Evolutionary conservation across 1,140 invertebrate species (phyloP).

Genomic region (Idris sp.): DNA sequence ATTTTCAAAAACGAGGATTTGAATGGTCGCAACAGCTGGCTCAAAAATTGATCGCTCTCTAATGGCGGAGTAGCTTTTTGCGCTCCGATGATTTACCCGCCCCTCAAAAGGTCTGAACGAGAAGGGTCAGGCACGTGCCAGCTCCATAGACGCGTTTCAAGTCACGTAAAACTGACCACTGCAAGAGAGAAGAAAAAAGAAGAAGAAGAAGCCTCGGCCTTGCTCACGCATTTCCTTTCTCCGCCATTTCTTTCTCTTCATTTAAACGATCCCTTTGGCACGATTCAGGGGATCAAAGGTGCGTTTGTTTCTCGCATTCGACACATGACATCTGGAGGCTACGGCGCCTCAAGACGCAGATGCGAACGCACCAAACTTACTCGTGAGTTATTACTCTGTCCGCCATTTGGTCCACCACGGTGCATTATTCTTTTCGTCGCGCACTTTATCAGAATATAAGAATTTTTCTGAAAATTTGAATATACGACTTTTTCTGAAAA

Average conservation of each 20-base stretch:
- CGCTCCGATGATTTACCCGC: conserved; percentile 62
- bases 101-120: conserved; percentile 46
- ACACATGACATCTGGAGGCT: conserved; percentile 68
- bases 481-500: too few relatives aligned
- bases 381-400: conserved; percentile 63
- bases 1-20: conserved; percentile 51
- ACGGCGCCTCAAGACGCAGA: conserved; percentile 60
- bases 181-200: background rate
- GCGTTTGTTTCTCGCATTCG: conserved; percentile 49
- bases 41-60: conserved; percentile 60
- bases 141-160: conserved; percentile 19
- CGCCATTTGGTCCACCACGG: conserved; percentile 53
- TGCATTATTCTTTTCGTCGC: conserved; percentile 23
- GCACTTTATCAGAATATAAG: conserved; percentile 45
- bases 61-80: conserved; percentile 62
- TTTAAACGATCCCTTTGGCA: conserved; percentile 45
- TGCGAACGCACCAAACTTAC: conserved; percentile 63
- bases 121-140: conserved; percentile 53
- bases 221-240: conserved; percentile 44
- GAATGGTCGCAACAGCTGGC: conserved; percentile 49
- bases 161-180: conserved; percentile 61
- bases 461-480: too few relatives aligned
- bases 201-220: conserved; percentile 12
- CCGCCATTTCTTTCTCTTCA: conserved; percentile 37
- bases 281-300: conserved; percentile 52